Conservation (phyloP, 2,888 invertebrate species). For the Ditula angustiorana region DNA sequence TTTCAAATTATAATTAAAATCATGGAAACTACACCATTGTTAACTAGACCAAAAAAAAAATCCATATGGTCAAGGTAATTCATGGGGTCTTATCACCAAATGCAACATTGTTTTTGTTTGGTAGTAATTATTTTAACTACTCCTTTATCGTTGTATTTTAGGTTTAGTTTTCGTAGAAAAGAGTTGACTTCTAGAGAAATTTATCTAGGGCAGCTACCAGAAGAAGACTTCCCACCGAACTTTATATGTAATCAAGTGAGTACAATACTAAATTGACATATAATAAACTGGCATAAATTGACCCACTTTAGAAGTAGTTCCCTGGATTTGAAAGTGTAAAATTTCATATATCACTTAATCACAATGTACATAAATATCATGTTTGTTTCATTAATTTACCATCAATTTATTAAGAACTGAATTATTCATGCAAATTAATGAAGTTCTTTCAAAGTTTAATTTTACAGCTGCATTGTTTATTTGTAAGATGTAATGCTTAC, state of each 20-base stretch:
- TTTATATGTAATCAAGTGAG: conserved; percentile 96
- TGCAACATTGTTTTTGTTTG: conserved; percentile 9
- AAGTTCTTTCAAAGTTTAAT: too few relatives aligned
- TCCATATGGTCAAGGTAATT: conserved; percentile 79
- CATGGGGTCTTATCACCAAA: background rate
- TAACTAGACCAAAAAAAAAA: conserved; percentile 72
- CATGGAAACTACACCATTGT: conserved; percentile 79
- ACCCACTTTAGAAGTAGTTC: too few relatives aligned
- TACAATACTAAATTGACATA: background rate
- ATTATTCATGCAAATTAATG: too few relatives aligned
- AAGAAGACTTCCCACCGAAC: conserved; percentile 96
- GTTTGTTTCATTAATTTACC: too few relatives aligned
- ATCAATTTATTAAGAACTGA: too few relatives aligned
- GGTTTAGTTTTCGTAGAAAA: conserved; percentile 89
- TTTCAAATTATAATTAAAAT: conserved; percentile 32
- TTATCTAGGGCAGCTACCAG: conserved; percentile 90
- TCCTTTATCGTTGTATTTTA: conserved; percentile 10
- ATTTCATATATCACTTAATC: too few relatives aligned
- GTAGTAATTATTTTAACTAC: background rate
- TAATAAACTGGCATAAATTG: background rate
- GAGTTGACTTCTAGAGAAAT: conserved; percentile 92
- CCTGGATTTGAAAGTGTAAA: too few relatives aligned
- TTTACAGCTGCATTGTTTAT: too few relatives aligned
- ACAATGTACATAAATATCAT: too few relatives aligned
- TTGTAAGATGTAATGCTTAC: too few relatives aligned